Evolutionary conservation across 2,797 vertebrate genomes (phyloP).

Genomic region (Semaprochilodus insignis): DNA sequence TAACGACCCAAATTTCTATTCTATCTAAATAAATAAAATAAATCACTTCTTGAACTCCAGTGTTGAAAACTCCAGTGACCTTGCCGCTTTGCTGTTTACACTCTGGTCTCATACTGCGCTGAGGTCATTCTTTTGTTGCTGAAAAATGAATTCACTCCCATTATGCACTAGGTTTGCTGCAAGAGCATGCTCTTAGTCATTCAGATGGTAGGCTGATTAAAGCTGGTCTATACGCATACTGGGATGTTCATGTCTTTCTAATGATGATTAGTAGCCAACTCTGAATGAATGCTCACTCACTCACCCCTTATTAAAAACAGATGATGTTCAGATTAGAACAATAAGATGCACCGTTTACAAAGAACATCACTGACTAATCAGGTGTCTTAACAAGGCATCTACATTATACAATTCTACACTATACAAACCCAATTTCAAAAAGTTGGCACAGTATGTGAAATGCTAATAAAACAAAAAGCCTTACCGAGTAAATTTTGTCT

Average conservation of each 20-base stretch:
- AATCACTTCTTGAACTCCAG: too few species aligned
- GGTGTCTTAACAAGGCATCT: conserved; percentile 29
- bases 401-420: neutral
- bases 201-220: conserved; percentile 34
- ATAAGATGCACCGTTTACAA: conserved; percentile 35
- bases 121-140: conserved; percentile 18
- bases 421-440: too few species aligned
- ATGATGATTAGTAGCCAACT: conserved; percentile 33
- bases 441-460: too few species aligned
- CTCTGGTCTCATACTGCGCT: neutral
- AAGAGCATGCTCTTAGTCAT: conserved; percentile 9
- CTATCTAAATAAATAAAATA: too few species aligned
- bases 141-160: conserved; percentile 22
- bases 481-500: too few species aligned
- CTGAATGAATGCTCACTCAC: conserved; percentile 6
- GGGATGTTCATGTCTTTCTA: conserved; percentile 16
- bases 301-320: conserved; percentile 2
- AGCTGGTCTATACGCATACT: conserved; percentile 5
- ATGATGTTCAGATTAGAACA: conserved; percentile 28
- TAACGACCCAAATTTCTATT: too few species aligned
- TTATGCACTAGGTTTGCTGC: conserved; percentile 15
- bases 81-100: conserved; percentile 2
- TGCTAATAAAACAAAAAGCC: too few species aligned
- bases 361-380: conserved; percentile 48
- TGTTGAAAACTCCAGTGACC: conserved; percentile 7